These are phyloP conservation scores for Ateles fusciceps DNA, from an alignment of 2,797 vertebrate species.

Conservation along the genomic window DNA sequence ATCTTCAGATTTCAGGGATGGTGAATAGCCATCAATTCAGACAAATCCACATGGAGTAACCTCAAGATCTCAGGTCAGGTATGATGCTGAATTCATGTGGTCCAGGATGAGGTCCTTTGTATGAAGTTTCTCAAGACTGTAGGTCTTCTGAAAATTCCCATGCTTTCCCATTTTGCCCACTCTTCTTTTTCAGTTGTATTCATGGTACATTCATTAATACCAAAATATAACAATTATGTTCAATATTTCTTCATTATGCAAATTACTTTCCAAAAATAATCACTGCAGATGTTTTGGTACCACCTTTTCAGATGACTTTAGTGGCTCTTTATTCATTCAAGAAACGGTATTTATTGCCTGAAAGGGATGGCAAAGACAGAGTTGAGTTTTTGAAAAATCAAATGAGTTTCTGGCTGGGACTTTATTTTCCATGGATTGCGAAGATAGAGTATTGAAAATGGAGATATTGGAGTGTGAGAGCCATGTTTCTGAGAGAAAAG, in stretches of 20 bases:
- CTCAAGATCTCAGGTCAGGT: background rate
- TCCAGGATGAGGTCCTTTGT: background rate
- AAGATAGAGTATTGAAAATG: background rate
- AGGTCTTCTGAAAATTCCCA: background rate
- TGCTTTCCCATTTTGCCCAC: background rate
- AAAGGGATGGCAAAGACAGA: background rate
- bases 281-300: background rate
- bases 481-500: constrained; percentile 11
- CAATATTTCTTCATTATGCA: background rate
- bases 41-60: background rate
- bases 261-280: background rate
- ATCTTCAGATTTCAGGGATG: background rate
- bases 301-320: background rate
- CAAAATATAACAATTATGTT: background rate
- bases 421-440: background rate
- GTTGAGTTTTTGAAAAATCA: background rate
- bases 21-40: background rate
- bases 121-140: background rate
- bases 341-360: background rate
- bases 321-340: background rate
- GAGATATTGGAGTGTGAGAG: background rate
- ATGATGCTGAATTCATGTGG: background rate
- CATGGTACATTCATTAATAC: background rate
- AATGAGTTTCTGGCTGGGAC: background rate
- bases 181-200: background rate